These are phyloP conservation scores for Buphagus erythrorhynchus DNA, from an alignment of 2,797 vertebrate genomes.

Conservation along the genomic window DNA sequence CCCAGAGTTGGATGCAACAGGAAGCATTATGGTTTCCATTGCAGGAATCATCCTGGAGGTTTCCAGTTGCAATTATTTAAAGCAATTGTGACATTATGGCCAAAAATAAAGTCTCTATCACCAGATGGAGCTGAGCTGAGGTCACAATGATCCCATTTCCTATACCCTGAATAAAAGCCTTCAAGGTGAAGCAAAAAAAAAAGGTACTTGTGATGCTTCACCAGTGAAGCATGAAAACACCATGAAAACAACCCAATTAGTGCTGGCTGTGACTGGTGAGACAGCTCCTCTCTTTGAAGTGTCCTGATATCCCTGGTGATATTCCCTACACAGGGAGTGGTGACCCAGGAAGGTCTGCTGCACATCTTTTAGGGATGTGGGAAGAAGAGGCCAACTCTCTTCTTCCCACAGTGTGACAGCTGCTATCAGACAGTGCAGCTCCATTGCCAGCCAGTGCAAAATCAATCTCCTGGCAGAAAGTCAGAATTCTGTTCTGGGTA, in stretches of 20 bases:
- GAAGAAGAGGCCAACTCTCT: background rate
- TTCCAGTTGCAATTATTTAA: constrained; percentile 35
- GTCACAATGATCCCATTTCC: background rate
- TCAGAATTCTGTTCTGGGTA: background rate
- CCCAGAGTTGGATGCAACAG: background rate
- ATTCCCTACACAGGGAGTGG: background rate
- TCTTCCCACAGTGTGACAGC: background rate
- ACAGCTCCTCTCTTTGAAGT: background rate
- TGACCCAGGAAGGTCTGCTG: background rate
- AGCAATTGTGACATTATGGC: background rate
- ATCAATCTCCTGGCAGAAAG: background rate
- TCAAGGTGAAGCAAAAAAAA: background rate
- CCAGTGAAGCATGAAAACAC: too few species aligned
- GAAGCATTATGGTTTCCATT: background rate
- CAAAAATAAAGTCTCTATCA: constrained; percentile 3
- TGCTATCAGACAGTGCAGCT: background rate
- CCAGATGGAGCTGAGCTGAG: constrained; percentile 1
- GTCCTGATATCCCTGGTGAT: background rate
- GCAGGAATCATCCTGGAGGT: background rate
- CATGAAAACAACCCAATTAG: background rate
- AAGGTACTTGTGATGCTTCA: background rate
- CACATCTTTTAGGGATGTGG: background rate
- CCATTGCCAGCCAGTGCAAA: background rate
- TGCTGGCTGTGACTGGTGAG: background rate
- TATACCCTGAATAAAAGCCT: background rate